Percentiles rank a stretch among this genome's conserved stretches.
Conservation (phyloP, 2,797 vertebrate species). For the Melanotaenia pygmaea region DNA sequence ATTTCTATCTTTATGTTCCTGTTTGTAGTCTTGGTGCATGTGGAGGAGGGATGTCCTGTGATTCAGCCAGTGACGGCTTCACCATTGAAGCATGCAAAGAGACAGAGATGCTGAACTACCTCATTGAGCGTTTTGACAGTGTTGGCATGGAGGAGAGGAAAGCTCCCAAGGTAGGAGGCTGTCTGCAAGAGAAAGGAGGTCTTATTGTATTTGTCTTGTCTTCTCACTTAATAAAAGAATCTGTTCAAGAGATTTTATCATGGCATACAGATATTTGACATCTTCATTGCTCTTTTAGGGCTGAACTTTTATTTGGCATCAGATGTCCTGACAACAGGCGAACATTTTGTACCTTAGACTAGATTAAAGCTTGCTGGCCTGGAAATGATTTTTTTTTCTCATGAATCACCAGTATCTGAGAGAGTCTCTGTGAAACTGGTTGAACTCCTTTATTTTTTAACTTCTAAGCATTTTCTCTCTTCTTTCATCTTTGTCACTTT, state of each 20-base stretch:
- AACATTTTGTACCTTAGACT: conserved; percentile 29
- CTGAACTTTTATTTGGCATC: conserved; percentile 14
- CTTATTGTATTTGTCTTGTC: not conserved
- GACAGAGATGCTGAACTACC: conserved; percentile 99
- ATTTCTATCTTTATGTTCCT: conserved; percentile 26
- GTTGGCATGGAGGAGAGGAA: conserved; percentile 99
- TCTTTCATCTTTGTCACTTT: conserved; percentile 9
- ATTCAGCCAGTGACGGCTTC: conserved; percentile 94
- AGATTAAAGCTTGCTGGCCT: conserved; percentile 27
- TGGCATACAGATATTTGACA: not conserved
- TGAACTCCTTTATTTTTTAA: not conserved
- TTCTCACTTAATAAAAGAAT: not conserved
- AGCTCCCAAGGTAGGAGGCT: conserved; percentile 92
- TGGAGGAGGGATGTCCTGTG: conserved; percentile 87
- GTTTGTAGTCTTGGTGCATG: conserved; percentile 88
- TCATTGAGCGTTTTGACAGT: conserved; percentile 99
- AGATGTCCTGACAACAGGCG: conserved; percentile 16
- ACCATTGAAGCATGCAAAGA: conserved; percentile 97
- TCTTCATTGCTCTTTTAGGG: not conserved
- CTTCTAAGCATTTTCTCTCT: conserved; percentile 8
- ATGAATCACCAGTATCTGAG: conserved; percentile 31
- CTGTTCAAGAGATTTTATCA: not conserved
- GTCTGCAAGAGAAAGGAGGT: not conserved
- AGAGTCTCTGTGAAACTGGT: conserved; percentile 28
- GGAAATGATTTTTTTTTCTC: conserved; percentile 24